A percentile compares a stretch with the other conserved stretches of the same genome.
Conservation (phyloP, 2,113 vertebrate genomes). For the Vombatus ursinus region DNA sequence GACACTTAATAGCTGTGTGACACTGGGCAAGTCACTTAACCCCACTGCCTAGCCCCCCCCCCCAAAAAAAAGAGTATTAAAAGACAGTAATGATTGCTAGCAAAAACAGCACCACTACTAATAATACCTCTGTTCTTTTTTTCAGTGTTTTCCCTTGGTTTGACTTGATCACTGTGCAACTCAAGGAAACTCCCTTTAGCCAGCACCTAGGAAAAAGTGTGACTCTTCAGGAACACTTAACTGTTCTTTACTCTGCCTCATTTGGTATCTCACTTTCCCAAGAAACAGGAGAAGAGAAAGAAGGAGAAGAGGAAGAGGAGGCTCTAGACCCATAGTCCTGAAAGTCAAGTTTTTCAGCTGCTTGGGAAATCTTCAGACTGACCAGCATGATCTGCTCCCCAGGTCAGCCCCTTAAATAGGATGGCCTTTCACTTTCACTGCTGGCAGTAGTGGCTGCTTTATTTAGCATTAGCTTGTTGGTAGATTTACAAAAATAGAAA, state of each 20-base stretch:
- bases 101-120: neutral
- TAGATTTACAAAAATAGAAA: neutral
- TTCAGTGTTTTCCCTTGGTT: conserved; percentile 86
- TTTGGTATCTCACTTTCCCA: conserved; percentile 58
- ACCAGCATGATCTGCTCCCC: neutral
- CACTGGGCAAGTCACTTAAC: too few species aligned
- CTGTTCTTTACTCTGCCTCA: conserved; percentile 66
- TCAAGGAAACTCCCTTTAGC: conserved; percentile 80
- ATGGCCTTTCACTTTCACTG: neutral
- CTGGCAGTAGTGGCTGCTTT: neutral
- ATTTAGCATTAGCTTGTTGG: neutral
- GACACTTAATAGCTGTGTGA: too few species aligned
- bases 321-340: neutral
- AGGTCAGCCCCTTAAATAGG: neutral
- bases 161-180: conserved; percentile 82
- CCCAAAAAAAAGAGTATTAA: too few species aligned
- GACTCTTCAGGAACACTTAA: conserved; percentile 70
- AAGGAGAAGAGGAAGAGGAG: neutral
- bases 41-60: too few species aligned
- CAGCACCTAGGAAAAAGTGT: conserved; percentile 70
- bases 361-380: neutral
- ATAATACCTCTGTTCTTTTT: conserved; percentile 20
- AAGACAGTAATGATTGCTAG: conserved; percentile 1
- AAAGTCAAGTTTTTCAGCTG: neutral
- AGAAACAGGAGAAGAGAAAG: neutral